Conservation (phyloP, 2,113 vertebrate species). For the Passer domesticus region DNA sequence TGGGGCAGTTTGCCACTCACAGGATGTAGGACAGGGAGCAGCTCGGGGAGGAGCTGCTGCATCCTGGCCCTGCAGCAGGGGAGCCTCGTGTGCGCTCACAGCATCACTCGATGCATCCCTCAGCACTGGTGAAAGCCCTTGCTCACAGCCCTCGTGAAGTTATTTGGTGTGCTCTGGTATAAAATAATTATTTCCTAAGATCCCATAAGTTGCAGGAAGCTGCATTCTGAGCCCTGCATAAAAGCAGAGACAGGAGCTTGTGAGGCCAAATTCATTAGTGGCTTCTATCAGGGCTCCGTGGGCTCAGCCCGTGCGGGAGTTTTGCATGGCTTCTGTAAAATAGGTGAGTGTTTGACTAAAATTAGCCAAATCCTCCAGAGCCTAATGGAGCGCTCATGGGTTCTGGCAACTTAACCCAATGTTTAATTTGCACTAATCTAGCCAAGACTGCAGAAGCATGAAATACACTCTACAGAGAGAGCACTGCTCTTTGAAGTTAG, state of each 20-base stretch:
- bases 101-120: background rate
- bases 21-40: background rate
- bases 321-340: constrained; percentile 39
- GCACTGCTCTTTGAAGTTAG: constrained; percentile 46
- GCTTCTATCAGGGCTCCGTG: background rate
- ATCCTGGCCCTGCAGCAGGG: background rate
- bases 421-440: constrained; percentile 69
- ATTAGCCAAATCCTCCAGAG: constrained; percentile 67
- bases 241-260: background rate
- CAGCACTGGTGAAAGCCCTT: background rate
- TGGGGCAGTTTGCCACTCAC: background rate
- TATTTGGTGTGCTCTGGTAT: background rate
- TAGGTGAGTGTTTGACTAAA: constrained; percentile 61
- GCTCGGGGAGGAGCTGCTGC: background rate
- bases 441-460: constrained; percentile 60
- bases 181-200: background rate
- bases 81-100: background rate
- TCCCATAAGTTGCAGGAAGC: background rate
- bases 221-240: background rate
- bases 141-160: background rate
- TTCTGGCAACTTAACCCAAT: constrained; percentile 64
- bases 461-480: constrained; percentile 59
- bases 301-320: constrained; percentile 24
- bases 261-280: background rate
- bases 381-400: constrained; percentile 54